A percentile compares a stretch with the other conserved stretches of the same genome.
Evolutionary conservation across 2,888 invertebrate species (phyloP).

Genomic region (Xiphydria camelus): DNA sequence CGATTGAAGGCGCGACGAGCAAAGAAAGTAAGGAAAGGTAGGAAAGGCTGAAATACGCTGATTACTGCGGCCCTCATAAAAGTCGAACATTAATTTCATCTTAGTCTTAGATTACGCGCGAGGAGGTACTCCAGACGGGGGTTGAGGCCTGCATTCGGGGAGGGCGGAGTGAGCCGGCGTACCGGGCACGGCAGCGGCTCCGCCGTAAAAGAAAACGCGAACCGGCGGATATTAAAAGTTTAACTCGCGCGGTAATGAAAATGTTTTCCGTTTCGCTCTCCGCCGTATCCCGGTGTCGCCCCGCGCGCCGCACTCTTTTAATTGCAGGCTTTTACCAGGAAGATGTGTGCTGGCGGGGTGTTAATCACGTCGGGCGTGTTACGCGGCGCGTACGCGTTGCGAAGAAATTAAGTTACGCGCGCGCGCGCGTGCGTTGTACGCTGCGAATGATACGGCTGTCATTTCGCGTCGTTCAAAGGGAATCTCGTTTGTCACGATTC

Average conservation of each 20-base stretch:
- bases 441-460: no score
- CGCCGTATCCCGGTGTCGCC: background rate
- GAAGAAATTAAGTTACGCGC: background rate
- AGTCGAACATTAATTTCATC: conserved; percentile 28
- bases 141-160: background rate
- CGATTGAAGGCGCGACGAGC: no score
- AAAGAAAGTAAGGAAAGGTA: no score
- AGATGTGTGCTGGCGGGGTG: conserved; percentile 37
- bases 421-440: no score
- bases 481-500: no score
- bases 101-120: conserved; percentile 21
- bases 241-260: conserved; percentile 12
- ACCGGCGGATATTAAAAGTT: conserved; percentile 30
- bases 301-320: conserved; percentile 10
- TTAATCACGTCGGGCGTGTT: conserved; percentile 37
- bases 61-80: conserved; percentile 27
- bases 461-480: no score
- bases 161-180: no score
- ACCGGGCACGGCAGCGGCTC: no score
- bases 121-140: no score
- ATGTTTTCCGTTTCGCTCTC: background rate
- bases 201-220: no score
- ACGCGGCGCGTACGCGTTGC: background rate
- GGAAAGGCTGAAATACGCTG: conserved; percentile 24
- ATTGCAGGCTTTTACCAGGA: conserved; percentile 28